Evolutionary conservation across 2,113 vertebrate species (phyloP).

Genomic region (Corythoichthys haematopterus): DNA sequence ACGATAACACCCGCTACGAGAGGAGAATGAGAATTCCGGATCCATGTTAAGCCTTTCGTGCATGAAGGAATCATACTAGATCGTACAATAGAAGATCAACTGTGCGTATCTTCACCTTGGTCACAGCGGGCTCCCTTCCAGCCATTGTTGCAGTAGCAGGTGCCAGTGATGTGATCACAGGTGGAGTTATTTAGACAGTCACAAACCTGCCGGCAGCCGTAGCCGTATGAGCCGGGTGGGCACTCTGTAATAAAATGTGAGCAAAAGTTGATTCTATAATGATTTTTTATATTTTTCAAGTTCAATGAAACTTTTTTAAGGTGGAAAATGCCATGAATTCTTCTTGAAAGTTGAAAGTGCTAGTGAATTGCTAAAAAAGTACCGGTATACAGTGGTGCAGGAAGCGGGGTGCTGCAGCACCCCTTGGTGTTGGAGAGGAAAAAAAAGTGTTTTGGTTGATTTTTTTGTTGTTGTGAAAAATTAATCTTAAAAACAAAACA

Average conservation of each 20-base stretch:
- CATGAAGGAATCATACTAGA: neutral
- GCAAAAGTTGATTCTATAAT: neutral
- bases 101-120: constrained; percentile 75
- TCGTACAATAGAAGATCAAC: neutral
- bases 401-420: too few relatives aligned
- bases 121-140: constrained; percentile 96
- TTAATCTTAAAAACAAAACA: too few relatives aligned
- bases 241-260: constrained; percentile 73
- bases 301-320: too few relatives aligned
- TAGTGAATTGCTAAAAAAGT: too few relatives aligned
- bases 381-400: too few relatives aligned
- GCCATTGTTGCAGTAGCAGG: constrained; percentile 92
- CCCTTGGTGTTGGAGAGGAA: too few relatives aligned
- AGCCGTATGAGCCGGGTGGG: constrained; percentile 85
- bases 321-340: too few relatives aligned
- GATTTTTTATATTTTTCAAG: neutral
- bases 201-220: constrained; percentile 91
- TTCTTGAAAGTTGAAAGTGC: too few relatives aligned
- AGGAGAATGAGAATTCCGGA: neutral
- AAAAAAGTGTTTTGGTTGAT: too few relatives aligned
- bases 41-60: neutral
- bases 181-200: constrained; percentile 96
- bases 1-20: constrained; percentile 83
- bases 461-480: too few relatives aligned
- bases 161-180: constrained; percentile 94